Evolutionary conservation across 2,888 invertebrate species (phyloP), one percentile per base, ranked within the genome.

Genomic region (Apotomis turbidana): DNA sequence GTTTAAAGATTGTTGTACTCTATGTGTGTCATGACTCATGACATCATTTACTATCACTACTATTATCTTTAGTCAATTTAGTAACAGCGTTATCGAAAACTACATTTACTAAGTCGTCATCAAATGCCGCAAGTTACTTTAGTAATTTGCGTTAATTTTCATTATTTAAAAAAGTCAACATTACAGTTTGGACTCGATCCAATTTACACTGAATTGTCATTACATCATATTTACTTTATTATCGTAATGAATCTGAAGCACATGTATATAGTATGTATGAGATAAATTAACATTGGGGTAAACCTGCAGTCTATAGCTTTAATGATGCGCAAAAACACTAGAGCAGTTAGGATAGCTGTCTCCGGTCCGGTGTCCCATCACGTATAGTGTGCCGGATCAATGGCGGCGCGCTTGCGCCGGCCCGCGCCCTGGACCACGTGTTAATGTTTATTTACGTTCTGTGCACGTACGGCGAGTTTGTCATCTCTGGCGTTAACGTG

Each of bases 401-500:
- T 88, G 79, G 73, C 76, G 76, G 66, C 51, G 85, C 90, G 92
- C 92, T 84, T 83, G 90, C 87, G 86, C 83, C 78, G 62, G 76
- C 81, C 86, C 86, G 85, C 89, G 85, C 87, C 87, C 83, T 82
- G 82, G 82, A 84, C 82, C 93, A 93, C 93, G 93, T 93, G 93
- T 87, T 90, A 89, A 84, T 93, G 92, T 93, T 93, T 93, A 90
- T 93, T 93, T 93, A 93, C 93, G 89, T 92, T 89, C 85, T 79
- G 79, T 82, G 83, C 87, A 87, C 87, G 86, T 72, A 68, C 71
- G 72, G 52, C 69, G 68, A 57, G 86, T 86, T 83, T 81, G 75
- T 78, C 71, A 71, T 67, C 52, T 63, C 60, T 67, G 59, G 58
- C 70, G 61, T 61, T 69, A 64, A 70, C 63, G 63, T 62, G 57